phyloP scores from a whole-genome alignment of 1,140 invertebrate species.

The Temnothorax nylanderi region DNA sequence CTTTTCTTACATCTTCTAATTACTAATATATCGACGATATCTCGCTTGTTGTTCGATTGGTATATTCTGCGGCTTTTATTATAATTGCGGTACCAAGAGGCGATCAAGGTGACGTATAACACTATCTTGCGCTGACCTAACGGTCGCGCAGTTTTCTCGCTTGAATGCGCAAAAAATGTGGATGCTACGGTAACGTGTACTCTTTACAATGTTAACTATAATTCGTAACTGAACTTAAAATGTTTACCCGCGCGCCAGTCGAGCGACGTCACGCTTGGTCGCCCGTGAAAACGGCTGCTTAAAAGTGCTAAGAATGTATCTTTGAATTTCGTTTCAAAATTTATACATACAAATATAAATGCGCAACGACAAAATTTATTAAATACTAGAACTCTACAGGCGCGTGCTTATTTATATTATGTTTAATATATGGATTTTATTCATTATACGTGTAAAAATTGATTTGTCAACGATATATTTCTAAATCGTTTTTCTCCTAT shows the following conservation, averaged over 20 bases:
- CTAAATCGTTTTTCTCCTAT: neutral
- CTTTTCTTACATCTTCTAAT: neutral
- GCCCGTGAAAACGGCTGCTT: constrained; percentile 30
- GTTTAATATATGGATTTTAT: no score
- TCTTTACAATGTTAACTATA: constrained; percentile 48
- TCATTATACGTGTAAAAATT: no score
- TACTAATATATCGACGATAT: neutral
- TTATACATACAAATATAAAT: neutral
- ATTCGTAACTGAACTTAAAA: constrained; percentile 51
- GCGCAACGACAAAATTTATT: neutral
- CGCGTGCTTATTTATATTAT: no score
- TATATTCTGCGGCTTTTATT: neutral
- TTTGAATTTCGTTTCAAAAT: neutral
- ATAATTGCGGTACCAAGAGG: neutral
- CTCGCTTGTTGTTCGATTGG: neutral
- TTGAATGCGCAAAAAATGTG: constrained; percentile 22
- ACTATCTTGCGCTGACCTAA: neutral
- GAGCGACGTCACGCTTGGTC: constrained; percentile 29
- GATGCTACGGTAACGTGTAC: constrained; percentile 45
- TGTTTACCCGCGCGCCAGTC: neutral
- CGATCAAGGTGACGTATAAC: neutral
- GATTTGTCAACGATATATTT: no score
- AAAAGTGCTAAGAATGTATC: neutral
- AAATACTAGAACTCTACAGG: neutral
- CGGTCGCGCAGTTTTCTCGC: constrained; percentile 20